phyloP scores from a whole-genome alignment of 2,113 vertebrate genomes.

The Ranitomeya variabilis region DNA sequence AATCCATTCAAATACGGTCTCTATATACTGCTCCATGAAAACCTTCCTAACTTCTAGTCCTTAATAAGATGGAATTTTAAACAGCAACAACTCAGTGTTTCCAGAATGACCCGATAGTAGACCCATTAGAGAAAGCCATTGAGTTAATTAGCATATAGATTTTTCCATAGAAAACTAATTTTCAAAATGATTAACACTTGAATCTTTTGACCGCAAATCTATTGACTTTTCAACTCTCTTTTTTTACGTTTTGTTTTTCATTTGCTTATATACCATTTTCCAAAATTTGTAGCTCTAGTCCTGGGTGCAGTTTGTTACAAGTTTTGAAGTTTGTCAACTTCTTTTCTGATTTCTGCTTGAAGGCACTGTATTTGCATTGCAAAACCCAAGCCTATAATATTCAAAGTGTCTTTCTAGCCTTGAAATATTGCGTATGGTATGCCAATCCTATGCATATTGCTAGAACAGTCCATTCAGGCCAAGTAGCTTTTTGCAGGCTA shows the following conservation, averaged over 20 bases:
- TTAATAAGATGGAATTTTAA: conserved; percentile 69
- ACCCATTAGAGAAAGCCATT: conserved; percentile 69
- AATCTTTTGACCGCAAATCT: conserved; percentile 66
- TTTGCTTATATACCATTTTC: conserved; percentile 57
- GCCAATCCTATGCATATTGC: conserved; percentile 44
- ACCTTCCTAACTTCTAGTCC: conserved; percentile 49
- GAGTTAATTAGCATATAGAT: conserved; percentile 72
- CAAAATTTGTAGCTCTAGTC: conserved; percentile 59
- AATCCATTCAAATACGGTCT: conserved; percentile 7
- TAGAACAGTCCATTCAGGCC: conserved; percentile 51
- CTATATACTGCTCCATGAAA: neutral
- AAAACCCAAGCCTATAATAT: conserved; percentile 47
- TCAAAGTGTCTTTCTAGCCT: conserved; percentile 51
- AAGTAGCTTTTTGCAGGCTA: conserved; percentile 51
- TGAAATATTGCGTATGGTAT: conserved; percentile 53
- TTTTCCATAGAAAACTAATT: conserved; percentile 71
- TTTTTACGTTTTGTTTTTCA: conserved; percentile 53
- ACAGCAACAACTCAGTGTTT: conserved; percentile 67
- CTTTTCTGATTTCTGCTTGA: conserved; percentile 40
- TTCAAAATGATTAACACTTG: conserved; percentile 67
- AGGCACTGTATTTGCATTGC: conserved; percentile 46
- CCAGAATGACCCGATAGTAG: conserved; percentile 67
- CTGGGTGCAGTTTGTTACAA: conserved; percentile 40
- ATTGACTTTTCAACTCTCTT: conserved; percentile 60
- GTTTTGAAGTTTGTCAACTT: conserved; percentile 49